Evolutionary conservation across 2,888 invertebrate species (phyloP).

Genomic region (Synanthedon myopaeformis): DNA sequence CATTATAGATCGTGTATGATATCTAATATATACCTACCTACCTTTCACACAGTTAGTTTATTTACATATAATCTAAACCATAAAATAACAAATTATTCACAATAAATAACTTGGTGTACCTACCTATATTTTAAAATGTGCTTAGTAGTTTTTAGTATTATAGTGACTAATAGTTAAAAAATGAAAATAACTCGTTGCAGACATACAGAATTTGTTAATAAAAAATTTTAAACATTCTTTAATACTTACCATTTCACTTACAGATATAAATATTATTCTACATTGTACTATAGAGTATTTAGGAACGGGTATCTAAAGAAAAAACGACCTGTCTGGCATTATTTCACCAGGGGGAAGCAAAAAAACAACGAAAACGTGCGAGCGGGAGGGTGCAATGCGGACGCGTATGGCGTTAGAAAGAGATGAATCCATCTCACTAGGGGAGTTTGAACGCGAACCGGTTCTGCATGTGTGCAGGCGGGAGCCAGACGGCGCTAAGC

Average conservation of each 20-base stretch:
- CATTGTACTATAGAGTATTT: slow-evolving; percentile 13
- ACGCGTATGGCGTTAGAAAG: slow-evolving; percentile 55
- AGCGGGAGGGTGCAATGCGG: slow-evolving; percentile 47
- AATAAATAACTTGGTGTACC: too few species aligned
- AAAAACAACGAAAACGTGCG: slow-evolving; percentile 64
- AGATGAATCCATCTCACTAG: slow-evolving; percentile 47
- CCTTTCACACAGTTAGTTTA: too few species aligned
- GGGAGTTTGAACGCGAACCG: slow-evolving; percentile 62
- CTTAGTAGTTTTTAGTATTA: too few species aligned
- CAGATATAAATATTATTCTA: slow-evolving; percentile 7
- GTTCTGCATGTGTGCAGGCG: slow-evolving; percentile 64
- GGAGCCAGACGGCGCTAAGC: slow-evolving; percentile 29
- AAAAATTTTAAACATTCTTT: slow-evolving; percentile 1
- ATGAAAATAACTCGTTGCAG: slow-evolving; percentile 16
- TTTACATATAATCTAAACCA: too few species aligned
- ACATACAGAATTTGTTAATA: too few species aligned
- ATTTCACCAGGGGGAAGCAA: slow-evolving; percentile 62
- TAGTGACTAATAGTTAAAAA: not conserved
- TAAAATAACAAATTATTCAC: too few species aligned
- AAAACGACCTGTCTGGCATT: slow-evolving; percentile 57
- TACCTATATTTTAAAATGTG: too few species aligned
- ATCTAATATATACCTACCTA: too few species aligned
- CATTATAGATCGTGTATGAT: too few species aligned
- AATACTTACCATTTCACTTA: slow-evolving; percentile 36
- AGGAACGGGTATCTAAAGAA: slow-evolving; percentile 47